Conservation (phyloP, 2,797 vertebrate genomes). For the Malurus splendens region DNA sequence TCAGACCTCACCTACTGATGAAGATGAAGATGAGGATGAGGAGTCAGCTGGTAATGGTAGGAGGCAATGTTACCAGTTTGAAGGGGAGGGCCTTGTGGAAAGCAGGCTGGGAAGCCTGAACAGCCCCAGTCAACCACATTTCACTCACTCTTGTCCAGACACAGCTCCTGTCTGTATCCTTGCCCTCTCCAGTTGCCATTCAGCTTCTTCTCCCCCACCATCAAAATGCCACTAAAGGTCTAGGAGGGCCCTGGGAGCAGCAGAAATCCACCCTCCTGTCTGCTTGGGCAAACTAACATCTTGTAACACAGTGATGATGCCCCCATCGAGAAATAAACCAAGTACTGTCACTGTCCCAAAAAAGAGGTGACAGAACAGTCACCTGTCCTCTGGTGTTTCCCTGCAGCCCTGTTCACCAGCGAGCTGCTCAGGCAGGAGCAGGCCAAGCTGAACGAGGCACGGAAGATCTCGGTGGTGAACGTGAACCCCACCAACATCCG, state of each 20-base stretch:
- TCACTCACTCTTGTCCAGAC: background rate
- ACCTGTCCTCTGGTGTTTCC: background rate
- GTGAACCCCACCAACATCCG: slow-evolving; percentile 98
- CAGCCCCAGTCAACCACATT: background rate
- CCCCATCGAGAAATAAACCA: background rate
- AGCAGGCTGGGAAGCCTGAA: background rate
- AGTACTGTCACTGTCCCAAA: background rate
- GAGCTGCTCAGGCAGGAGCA: slow-evolving; percentile 94
- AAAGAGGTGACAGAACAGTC: background rate
- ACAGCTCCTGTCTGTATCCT: background rate
- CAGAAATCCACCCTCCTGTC: background rate
- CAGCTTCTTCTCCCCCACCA: background rate
- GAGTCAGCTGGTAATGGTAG: slow-evolving; percentile 82
- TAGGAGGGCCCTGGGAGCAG: background rate
- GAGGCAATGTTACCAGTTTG: background rate
- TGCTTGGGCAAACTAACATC: background rate
- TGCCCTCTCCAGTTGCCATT: background rate
- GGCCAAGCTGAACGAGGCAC: slow-evolving; percentile 92
- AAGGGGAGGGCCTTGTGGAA: background rate
- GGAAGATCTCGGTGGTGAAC: slow-evolving; percentile 97
- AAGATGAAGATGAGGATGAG: slow-evolving; percentile 83
- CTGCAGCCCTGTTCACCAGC: slow-evolving; percentile 85
- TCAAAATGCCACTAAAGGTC: background rate
- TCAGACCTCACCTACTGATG: slow-evolving; percentile 94
- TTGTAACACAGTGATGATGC: background rate